Conservation (phyloP, 1,140 invertebrate genomes). For the Aphelenchoides avenae region DNA sequence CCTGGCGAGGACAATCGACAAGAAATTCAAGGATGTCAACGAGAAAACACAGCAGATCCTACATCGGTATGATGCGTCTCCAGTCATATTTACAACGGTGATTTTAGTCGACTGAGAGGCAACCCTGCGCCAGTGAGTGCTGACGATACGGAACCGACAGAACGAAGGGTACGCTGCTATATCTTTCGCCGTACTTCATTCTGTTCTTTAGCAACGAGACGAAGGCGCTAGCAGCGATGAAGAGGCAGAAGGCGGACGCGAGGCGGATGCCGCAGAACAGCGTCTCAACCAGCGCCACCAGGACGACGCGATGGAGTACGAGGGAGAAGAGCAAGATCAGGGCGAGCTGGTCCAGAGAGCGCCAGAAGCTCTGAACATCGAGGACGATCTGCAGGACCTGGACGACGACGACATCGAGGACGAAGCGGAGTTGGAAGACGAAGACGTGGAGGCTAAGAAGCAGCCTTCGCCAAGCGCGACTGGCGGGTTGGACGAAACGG, state of each 20-base stretch:
- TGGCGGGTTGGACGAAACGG: too few relatives aligned
- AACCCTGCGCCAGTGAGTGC: conserved; percentile 15
- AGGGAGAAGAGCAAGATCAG: conserved; percentile 62
- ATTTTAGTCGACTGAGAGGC: conserved; percentile 30
- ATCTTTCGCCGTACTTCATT: background rate
- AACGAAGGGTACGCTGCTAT: too few relatives aligned
- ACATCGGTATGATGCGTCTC: conserved; percentile 13
- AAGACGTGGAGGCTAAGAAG: conserved; percentile 27
- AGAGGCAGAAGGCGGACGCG: conserved; percentile 60
- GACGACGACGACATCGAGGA: conserved; percentile 67
- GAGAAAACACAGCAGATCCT: conserved; percentile 28
- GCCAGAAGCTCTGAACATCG: background rate
- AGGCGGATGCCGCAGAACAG: conserved; percentile 55
- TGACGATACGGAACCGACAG: conserved; percentile 19
- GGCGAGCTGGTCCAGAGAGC: conserved; percentile 1
- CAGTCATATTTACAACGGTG: background rate
- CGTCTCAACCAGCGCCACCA: conserved; percentile 52
- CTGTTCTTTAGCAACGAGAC: conserved; percentile 25
- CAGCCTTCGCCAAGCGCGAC: too few relatives aligned
- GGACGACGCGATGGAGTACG: conserved; percentile 68
- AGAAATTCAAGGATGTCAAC: conserved; percentile 23
- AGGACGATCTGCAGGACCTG: conserved; percentile 29
- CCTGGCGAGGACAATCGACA: conserved; percentile 9
- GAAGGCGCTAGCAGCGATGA: conserved; percentile 57
- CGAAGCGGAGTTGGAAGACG: conserved; percentile 63